Evolutionary conservation across 2,113 vertebrate species (phyloP).

Genomic region (Carollia perspicillata): DNA sequence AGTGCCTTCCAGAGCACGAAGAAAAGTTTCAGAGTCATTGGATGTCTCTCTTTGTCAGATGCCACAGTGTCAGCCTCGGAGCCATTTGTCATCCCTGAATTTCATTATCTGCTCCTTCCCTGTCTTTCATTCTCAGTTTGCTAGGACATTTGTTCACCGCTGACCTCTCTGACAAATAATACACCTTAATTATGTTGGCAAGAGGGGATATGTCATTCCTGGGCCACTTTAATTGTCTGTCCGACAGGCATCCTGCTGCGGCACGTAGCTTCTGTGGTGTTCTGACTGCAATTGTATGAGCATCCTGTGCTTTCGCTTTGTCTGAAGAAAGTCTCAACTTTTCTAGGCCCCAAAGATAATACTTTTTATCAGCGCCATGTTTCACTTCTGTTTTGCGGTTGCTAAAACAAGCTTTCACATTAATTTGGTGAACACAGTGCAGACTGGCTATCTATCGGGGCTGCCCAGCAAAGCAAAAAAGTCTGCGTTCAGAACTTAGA

Average conservation of each 20-base stretch:
- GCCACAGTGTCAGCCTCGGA: slow-evolving; percentile 91
- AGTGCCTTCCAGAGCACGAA: slow-evolving; percentile 60
- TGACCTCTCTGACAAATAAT: slow-evolving; percentile 98
- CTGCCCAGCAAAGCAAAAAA: slow-evolving; percentile 43
- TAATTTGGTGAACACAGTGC: slow-evolving; percentile 42
- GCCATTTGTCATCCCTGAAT: slow-evolving; percentile 99
- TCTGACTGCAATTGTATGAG: slow-evolving; percentile 71
- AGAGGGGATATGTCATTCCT: slow-evolving; percentile 93
- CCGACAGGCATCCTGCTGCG: slow-evolving; percentile 84
- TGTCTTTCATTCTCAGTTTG: slow-evolving; percentile 92
- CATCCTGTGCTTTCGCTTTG: slow-evolving; percentile 69
- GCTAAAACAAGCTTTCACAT: slow-evolving; percentile 16
- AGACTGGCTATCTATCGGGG: slow-evolving; percentile 8
- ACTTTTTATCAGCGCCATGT: neutral
- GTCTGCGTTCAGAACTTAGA: slow-evolving; percentile 39
- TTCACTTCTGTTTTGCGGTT: neutral
- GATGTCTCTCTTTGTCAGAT: slow-evolving; percentile 96
- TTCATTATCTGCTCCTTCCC: slow-evolving; percentile 96
- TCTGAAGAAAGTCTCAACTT: slow-evolving; percentile 67
- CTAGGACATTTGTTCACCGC: slow-evolving; percentile 95
- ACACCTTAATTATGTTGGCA: slow-evolving; percentile 99
- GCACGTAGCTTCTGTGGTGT: slow-evolving; percentile 78
- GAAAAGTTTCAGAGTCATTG: slow-evolving; percentile 85
- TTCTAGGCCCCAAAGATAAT: slow-evolving; percentile 30
- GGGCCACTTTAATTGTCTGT: slow-evolving; percentile 91